These are phyloP conservation scores for Caenorhabditis brenneri DNA, from an alignment of 1,140 invertebrate genomes.

Conservation along the genomic window DNA sequence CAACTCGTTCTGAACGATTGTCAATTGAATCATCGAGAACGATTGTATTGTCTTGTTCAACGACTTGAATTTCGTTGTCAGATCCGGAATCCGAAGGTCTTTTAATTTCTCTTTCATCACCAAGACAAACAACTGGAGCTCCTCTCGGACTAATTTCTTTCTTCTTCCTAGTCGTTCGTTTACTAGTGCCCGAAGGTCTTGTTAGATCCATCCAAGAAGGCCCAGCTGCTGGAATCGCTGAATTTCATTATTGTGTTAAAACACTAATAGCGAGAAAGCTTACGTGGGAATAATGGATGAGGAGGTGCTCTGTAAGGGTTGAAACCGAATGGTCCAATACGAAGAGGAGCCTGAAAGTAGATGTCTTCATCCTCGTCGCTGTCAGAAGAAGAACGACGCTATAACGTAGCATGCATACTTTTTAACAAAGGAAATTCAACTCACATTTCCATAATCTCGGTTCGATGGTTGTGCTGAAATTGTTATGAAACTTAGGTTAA, in stretches of 20 bases:
- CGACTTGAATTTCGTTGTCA: not conserved
- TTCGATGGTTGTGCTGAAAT: not conserved
- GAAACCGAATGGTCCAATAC: not conserved
- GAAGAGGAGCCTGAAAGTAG: slow-evolving; percentile 35
- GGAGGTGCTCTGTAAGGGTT: not conserved
- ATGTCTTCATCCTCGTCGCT: slow-evolving; percentile 23
- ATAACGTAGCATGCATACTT: not conserved
- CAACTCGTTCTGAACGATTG: too few species aligned
- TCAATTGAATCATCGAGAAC: not conserved
- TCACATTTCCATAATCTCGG: not conserved
- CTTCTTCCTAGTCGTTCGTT: too few species aligned
- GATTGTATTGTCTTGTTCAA: not conserved
- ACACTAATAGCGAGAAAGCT: not conserved
- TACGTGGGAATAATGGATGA: not conserved
- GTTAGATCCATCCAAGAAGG: not conserved
- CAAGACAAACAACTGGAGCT: not conserved
- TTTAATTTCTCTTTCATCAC: not conserved
- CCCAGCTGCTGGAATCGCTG: not conserved
- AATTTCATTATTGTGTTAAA: not conserved
- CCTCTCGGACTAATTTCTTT: not conserved
- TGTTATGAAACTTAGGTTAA: too few species aligned
- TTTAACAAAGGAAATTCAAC: not conserved
- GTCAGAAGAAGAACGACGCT: slow-evolving; percentile 11
- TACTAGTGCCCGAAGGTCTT: not conserved
- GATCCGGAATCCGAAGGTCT: not conserved